Evolutionary conservation across 2,113 vertebrate species (phyloP).

Genomic region (Myiagra hebetior): DNA sequence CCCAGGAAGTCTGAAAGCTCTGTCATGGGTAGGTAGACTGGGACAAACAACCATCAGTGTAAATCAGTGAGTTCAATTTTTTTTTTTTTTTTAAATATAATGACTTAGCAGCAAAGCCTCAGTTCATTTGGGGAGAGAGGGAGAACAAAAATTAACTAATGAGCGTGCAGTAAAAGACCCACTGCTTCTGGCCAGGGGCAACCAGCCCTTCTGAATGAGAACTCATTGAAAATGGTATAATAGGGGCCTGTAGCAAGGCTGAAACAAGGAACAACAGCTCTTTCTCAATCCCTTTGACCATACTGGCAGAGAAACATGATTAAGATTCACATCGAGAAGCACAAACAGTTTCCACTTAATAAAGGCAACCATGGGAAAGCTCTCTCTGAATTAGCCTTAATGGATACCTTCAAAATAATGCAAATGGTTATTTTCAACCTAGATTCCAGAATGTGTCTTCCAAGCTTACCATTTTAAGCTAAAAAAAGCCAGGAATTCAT

Average conservation of each 20-base stretch:
- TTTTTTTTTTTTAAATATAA: not conserved
- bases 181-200: not conserved
- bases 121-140: not conserved
- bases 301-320: conserved; percentile 26
- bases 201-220: not conserved
- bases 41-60: not conserved
- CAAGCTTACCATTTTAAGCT: not conserved
- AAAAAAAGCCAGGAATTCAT: not conserved
- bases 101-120: not conserved
- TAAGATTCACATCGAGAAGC: conserved; percentile 44
- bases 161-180: not conserved
- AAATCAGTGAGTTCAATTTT: not conserved
- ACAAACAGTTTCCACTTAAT: not conserved
- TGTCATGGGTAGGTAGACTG: not conserved
- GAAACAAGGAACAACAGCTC: conserved; percentile 16
- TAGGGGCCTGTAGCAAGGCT: not conserved
- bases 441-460: not conserved
- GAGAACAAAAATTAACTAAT: conserved; percentile 21
- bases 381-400: not conserved
- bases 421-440: not conserved
- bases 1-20: not conserved
- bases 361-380: conserved; percentile 7
- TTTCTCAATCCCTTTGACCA: conserved; percentile 47
- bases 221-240: conserved; percentile 38
- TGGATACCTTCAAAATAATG: not conserved